Base-by-base conservation (phyloP, 2,797 vertebrate genomes). In the Morus bassanus region DNA sequence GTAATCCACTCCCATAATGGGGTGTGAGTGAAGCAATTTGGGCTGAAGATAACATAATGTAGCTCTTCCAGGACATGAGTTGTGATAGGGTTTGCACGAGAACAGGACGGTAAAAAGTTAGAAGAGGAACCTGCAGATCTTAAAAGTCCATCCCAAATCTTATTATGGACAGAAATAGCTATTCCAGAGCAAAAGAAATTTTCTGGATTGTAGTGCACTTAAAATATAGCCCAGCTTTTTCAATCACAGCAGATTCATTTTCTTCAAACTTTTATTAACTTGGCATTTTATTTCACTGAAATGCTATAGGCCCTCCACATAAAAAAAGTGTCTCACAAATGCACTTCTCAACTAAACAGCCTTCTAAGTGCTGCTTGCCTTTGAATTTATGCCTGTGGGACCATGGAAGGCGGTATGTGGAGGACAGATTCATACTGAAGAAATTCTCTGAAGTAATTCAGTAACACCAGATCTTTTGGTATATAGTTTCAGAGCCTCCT, bases 281-380 rank as follows among this genome's bases (percentile, higher is more conserved):
- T 51, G 24, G n/a, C 24, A 79, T 91, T 97, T 93, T 63, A 91
- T 86, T 94, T 92, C 63, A 76, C 16, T 45, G 70, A 85, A 84
- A 85, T 45, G 24, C 22, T 69, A 39, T 10, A 75, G 46, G 51
- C 24, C 4, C 7, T 85, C 61, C 77, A 61, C 39, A 65, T 64
- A 72, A 69, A 89, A 73, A 86, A 73, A 23, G 11, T 43, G 31
- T 56, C 50, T 84, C 46, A 22, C 14, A 90, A 85, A 91, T 24
- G 43, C 33, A 87, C 2, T 93, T 91, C 74, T 76, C 80, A 93
- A 31, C 54, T 79, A 35, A 93, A 82, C 28, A 79, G 51, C 15
- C 39, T 82, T 59, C 22, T 85, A 79, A 87, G 35, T 24, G 22
- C 43, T 81, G 22, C 54, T 82, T 65, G 50, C 30, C 53, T 94